Conservation (phyloP, 2,113 vertebrate genomes). For the Actinemys pallida region DNA sequence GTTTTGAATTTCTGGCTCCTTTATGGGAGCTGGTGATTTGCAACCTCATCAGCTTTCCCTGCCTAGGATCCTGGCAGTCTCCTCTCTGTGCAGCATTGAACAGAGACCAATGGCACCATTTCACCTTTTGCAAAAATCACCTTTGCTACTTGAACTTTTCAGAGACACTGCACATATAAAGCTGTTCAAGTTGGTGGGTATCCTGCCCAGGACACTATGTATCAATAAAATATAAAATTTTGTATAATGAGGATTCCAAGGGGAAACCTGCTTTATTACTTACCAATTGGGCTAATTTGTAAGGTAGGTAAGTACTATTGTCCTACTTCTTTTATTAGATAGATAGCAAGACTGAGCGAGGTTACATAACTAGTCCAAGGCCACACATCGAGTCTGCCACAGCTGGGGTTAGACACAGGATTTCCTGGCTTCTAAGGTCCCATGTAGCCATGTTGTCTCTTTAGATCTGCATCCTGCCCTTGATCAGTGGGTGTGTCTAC, state of each 20-base stretch:
- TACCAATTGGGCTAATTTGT: not conserved
- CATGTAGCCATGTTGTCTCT: not conserved
- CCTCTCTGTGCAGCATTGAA: not conserved
- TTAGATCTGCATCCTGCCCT: not conserved
- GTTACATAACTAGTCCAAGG: not conserved
- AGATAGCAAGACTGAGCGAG: not conserved
- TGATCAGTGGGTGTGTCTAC: not conserved
- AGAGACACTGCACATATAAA: not conserved
- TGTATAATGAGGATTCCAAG: not conserved
- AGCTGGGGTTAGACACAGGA: not conserved
- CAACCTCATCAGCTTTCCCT: slow-evolving; percentile 36
- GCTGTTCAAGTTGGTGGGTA: rapidly evolving
- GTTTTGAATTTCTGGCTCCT: slow-evolving; percentile 63
- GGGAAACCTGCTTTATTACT: not conserved
- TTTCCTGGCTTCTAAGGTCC: not conserved
- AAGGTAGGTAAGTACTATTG: not conserved
- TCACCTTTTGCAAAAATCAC: not conserved
- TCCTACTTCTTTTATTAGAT: not conserved
- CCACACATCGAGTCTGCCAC: not conserved
- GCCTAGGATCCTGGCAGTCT: not conserved
- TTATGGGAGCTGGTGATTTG: slow-evolving; percentile 58
- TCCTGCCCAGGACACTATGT: not conserved
- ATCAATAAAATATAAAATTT: not conserved
- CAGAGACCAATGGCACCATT: not conserved
- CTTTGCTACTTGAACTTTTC: not conserved